Percentiles rank a stretch among this genome's conserved stretches.
Evolutionary conservation across 2,797 vertebrate genomes (phyloP).

Genomic region (Hylomyscus alleni): DNA sequence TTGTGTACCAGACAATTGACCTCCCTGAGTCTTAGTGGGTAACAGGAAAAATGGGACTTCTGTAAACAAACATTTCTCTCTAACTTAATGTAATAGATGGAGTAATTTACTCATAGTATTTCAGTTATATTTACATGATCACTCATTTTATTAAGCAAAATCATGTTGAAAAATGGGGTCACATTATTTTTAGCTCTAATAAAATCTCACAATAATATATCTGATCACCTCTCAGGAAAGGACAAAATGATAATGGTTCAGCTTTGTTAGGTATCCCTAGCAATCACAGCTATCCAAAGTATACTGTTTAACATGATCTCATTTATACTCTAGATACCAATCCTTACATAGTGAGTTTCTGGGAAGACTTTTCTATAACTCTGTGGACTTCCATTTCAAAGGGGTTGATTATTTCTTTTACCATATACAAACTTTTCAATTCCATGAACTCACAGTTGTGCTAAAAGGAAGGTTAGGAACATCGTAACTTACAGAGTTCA

Average conservation of each 20-base stretch:
- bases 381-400: not conserved
- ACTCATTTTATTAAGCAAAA: not conserved
- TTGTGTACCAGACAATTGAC: not conserved
- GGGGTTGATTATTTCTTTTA: not conserved
- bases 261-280: not conserved
- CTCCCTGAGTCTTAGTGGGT: not conserved
- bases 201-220: not conserved
- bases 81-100: not conserved
- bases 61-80: not conserved
- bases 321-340: not conserved
- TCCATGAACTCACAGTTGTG: not conserved
- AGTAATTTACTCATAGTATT: not conserved
- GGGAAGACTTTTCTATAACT: not conserved
- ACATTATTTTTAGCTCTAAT: not conserved
- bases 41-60: not conserved
- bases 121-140: not conserved
- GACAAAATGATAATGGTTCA: not conserved
- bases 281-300: not conserved
- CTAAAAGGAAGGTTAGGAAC: not conserved
- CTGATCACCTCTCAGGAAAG: not conserved
- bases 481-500: not conserved
- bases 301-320: not conserved
- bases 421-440: not conserved
- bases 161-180: not conserved
- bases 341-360: not conserved